Base-by-base conservation (phyloP, 2,888 invertebrate species). In the Drosophila tripunctata region DNA sequence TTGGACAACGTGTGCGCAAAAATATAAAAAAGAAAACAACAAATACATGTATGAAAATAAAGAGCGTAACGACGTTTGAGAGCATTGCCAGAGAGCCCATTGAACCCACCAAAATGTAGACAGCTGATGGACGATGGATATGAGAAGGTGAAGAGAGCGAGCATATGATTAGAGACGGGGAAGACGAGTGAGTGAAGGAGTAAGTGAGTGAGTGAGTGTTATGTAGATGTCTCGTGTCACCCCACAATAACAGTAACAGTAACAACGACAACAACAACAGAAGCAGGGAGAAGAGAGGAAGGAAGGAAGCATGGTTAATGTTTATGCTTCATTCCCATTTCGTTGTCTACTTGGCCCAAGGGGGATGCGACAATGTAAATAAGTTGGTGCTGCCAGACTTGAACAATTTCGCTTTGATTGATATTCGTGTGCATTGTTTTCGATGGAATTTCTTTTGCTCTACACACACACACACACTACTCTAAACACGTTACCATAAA, bases 51-150 rank as follows among this genome's bases (percentile, higher is more conserved):
- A 67, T 63, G 67, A 72, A 72, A 69, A 67, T 67, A 68, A 76
- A 72, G 83, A 82, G 70, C 78, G 79, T 76, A 78, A 67, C 67
- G 48, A 67, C 67, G 48, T 62, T 80, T 65, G 64, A 43, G 41
- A 43, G 41, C 24, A 24, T 24, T 43, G 41, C 24, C 27, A 57
- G 61, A 64, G 74, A 81, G 81, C 64, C n/a, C 84, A 81, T 76
- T 84, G 81, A 81, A 81, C 81, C 71, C 84, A 84, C 81, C 69
- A 75, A 79, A 82, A 73, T 66, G 65, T 63, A 66, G 75, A 80
- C 80, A 81, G 80, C 80, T 81, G 80, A 83, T 81, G 75, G 58
- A 69, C 64, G 67, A 55, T 24, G 22, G 22, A 27, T 45, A 45
- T 27, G 10, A 35, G 43, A 22, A 27, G 54, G 31, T 50, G 40